A percentile compares a stretch with the other conserved stretches of the same genome.
These are phyloP conservation scores for Forficula auricularia DNA, from an alignment of 1,140 invertebrate species.

Conservation along the genomic window DNA sequence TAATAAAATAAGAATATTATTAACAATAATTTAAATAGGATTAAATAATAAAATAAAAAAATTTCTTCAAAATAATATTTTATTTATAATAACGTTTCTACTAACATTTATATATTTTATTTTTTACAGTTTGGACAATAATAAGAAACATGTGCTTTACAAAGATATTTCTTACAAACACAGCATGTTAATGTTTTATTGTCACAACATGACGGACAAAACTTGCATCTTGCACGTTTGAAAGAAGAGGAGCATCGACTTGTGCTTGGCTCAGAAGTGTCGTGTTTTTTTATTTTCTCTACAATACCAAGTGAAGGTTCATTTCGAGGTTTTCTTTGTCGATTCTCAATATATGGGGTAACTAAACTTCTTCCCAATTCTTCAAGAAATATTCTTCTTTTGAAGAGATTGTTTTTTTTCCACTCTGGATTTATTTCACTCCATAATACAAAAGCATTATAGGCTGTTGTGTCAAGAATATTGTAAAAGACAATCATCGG, in stretches of 20 bases:
- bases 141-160: not conserved
- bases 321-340: not conserved
- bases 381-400: not conserved
- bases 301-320: not conserved
- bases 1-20: too few relatives aligned
- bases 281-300: not conserved
- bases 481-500: slow-evolving; percentile 1
- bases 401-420: not conserved
- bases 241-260: not conserved
- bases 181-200: not conserved
- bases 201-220: slow-evolving; percentile 1
- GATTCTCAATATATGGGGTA: not conserved
- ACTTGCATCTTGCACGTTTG: not conserved
- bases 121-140: not conserved
- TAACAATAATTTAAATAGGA: too few relatives aligned
- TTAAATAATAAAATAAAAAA: too few relatives aligned
- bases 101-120: too few relatives aligned
- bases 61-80: too few relatives aligned
- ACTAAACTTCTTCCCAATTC: not conserved
- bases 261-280: not conserved
- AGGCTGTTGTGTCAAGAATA: not conserved
- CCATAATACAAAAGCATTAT: not conserved
- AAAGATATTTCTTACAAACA: not conserved
- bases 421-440: not conserved
- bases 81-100: too few relatives aligned